phyloP scores from a whole-genome alignment of 2,113 vertebrate genomes.

The Gymnogyps californianus region DNA sequence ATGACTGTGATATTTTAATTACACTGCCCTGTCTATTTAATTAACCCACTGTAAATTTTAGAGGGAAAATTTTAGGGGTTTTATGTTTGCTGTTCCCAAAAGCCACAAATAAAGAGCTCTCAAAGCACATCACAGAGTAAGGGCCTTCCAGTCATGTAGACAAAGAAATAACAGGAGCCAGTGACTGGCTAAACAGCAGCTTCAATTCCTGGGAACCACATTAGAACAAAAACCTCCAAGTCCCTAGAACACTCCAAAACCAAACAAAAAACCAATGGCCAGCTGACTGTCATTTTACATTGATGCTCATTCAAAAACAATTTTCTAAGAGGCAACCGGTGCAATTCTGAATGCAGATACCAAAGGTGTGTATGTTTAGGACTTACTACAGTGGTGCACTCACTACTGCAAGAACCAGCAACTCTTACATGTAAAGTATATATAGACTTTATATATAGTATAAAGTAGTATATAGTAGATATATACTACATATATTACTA shows the following conservation, averaged over 20 bases:
- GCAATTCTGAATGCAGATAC: background rate
- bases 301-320: background rate
- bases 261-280: rapidly evolving
- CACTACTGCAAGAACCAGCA: background rate
- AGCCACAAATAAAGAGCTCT: background rate
- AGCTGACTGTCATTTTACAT: background rate
- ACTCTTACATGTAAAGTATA: background rate
- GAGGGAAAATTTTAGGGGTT: background rate
- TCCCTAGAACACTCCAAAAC: background rate
- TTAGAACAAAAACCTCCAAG: background rate
- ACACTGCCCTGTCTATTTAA: background rate
- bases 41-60: background rate
- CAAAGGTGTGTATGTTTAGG: background rate
- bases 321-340: background rate
- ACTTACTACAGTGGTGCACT: background rate
- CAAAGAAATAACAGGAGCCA: background rate
- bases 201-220: background rate
- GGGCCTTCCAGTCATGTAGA: background rate
- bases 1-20: background rate
- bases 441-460: too few relatives aligned
- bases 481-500: background rate
- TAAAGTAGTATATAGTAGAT: too few relatives aligned
- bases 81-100: background rate
- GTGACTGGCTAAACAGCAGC: background rate
- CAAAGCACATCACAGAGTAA: background rate